Conservation (phyloP, 2,888 invertebrate genomes). For the Tetramorium bicarinatum region DNA sequence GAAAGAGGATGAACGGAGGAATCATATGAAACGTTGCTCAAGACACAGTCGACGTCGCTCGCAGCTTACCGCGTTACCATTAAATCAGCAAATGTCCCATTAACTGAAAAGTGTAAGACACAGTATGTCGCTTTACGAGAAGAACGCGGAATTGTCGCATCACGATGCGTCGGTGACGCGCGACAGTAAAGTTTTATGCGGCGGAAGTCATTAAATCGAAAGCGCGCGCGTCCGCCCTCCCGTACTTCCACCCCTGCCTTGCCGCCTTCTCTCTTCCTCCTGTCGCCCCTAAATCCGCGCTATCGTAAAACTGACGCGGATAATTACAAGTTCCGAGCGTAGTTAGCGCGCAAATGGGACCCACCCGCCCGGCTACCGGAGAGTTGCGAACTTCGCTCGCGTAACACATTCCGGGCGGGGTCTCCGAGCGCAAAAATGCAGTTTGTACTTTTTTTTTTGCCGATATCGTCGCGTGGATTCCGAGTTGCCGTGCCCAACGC, state of each 20-base stretch:
- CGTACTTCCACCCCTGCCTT: neutral
- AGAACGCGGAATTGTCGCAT: conserved; percentile 24
- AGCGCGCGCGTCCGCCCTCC: conserved; percentile 38
- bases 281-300: conserved; percentile 59
- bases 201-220: conserved; percentile 64
- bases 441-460: conserved; percentile 26
- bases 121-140: conserved; percentile 40
- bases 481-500: conserved; percentile 15
- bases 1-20: neutral
- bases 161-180: conserved; percentile 25
- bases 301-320: conserved; percentile 68
- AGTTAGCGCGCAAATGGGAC: conserved; percentile 66
- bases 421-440: conserved; percentile 50
- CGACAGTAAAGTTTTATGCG: conserved; percentile 62
- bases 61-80: neutral
- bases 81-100: conserved; percentile 22
- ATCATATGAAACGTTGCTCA: neutral
- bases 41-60: neutral
- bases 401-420: conserved; percentile 52
- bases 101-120: conserved; percentile 23
- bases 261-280: neutral
- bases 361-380: conserved; percentile 54
- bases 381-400: conserved; percentile 60
- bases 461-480: conserved; percentile 22
- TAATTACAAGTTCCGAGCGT: conserved; percentile 69